Base-by-base conservation (phyloP, 2,113 vertebrate species). In the Gymnogyps californianus region DNA sequence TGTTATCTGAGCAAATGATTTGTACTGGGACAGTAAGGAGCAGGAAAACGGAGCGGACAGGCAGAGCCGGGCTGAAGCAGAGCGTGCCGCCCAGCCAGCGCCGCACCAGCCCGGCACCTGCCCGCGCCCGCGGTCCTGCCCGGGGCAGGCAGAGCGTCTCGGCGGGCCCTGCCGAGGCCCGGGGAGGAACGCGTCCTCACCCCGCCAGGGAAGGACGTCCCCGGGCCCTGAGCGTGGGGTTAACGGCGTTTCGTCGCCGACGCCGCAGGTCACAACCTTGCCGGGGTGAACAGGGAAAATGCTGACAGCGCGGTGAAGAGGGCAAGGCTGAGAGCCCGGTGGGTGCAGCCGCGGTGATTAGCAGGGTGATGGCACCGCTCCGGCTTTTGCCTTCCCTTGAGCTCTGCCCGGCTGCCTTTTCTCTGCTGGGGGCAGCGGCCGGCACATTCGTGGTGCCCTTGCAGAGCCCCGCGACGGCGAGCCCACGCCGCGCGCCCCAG, bases 1-100 rank as follows among this genome's bases (percentile, higher is more conserved):
- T 81, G 93, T 94, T 96, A 96, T 96, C 97, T 94, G 70, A 93
- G 95, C 80, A 67, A 78, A 51, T 79, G 96, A 92, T 97, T 97
- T 95, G 96, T 89, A 51, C 87, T 18, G 8, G 89, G 96, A 94
- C 83, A 62, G 92, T 13, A 51, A 34, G 85, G 79, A 92, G 81
- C 78, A 17, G 61, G 92, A 29, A 79, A 94, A 67, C 2, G 44
- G 85, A 94, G 93, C 31, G 22, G 93, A 72, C 72, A 42, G 51
- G 78, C 10, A 6, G 91, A 44, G 89, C 0, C 0, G n/a, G 79
- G n/a, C 59, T 2, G 2, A 65, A 84, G 77, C 70, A 32, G 28
- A 20, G 47, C 2, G 0, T 9, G n/a, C 14, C 22, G 9, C 29
- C 16, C 40, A 44, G 62, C 36, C 38, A 4, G 6, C 14, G 38